Evolutionary conservation across 2,113 vertebrate genomes (phyloP).

Genomic region (Actinemys pallida): DNA sequence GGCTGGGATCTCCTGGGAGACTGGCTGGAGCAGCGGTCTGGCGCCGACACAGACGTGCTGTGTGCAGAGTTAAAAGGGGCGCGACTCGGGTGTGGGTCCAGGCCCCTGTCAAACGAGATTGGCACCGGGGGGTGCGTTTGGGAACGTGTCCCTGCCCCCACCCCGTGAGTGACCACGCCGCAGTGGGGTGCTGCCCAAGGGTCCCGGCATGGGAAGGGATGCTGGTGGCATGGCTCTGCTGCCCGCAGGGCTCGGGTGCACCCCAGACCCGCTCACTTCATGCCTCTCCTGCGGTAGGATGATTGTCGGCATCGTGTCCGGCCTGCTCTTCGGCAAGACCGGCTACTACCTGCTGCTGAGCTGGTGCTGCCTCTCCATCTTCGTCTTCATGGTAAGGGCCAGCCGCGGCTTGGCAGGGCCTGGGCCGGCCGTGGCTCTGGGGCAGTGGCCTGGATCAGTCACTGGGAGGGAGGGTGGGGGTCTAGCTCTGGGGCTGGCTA

Average conservation of each 20-base stretch:
- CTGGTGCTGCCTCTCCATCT: slow-evolving; percentile 90
- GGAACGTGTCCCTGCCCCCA: neutral
- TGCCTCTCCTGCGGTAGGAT: slow-evolving; percentile 80
- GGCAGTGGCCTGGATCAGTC: neutral
- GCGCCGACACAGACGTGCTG: too few relatives aligned
- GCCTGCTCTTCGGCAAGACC: slow-evolving; percentile 87
- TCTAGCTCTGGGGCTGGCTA: neutral
- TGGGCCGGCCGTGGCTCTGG: neutral
- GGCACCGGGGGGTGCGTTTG: too few relatives aligned
- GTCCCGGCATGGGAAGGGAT: too few relatives aligned
- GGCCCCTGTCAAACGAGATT: too few relatives aligned
- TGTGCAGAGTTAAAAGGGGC: too few relatives aligned
- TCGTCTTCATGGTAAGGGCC: slow-evolving; percentile 88
- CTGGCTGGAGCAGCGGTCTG: too few relatives aligned
- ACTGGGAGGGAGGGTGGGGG: neutral
- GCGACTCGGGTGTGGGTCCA: too few relatives aligned
- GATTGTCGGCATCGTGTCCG: slow-evolving; percentile 87
- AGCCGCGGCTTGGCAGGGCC: neutral
- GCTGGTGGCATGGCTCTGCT: neutral
- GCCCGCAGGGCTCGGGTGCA: accelerated
- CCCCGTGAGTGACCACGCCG: too few relatives aligned
- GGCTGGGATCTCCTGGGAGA: too few relatives aligned
- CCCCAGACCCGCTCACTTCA: accelerated
- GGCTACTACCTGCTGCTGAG: slow-evolving; percentile 89
- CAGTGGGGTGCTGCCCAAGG: too few relatives aligned